Evolutionary conservation across 64 coral and sea anemone species (phyloP), one percentile per base, ranked within the genome.

Genomic region (Montipora foliosa): DNA sequence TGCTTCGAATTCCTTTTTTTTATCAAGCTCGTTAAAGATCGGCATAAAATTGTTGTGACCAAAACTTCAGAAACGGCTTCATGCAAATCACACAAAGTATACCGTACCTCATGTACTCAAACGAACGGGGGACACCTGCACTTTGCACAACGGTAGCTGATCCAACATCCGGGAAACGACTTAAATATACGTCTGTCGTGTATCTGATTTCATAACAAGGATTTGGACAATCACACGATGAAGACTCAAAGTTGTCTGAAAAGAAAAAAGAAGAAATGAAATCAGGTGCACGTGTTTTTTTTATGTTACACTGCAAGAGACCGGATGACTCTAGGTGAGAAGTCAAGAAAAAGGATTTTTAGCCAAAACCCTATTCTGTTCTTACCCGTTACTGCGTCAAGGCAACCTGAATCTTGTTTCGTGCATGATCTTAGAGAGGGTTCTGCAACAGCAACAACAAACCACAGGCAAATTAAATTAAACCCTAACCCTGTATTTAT

Each of bases 161-260:
- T 4, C 82, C 82, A 7, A n/a, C 82, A 72, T 86, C 82, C 82
- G 82, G 82, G 19, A 86, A 86, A 46, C 45, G 67, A 4, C 62
- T 71, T 12, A 68, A 86, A 72, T 24, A 22, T 67, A 86, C 82
- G 8, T 86, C 82, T 3, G 82, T 86, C 3, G 82, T 86, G 82
- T 71, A 86, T 86, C 82, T 86, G 2, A 46, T 70, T 29, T 86
- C 82, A 21, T 72, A 46, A 71, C 82, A 86, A 72, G 82, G 82
- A 14, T 49, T 46, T 12, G 82, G 64, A 71, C 82, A 86, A 16
- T 86, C 82, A 22, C 82, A 86, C 6, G 3, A 2, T 71, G 66
- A 49, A 71, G 8, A 3, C 44, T 86, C 66, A 17, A 86, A 21
- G 17, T 72, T 5, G 6, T 1, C 82, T 86, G 66, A 17, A 48